Base-by-base conservation (phyloP, 2,888 invertebrate species). In the Rhogogaster chlorosoma region DNA sequence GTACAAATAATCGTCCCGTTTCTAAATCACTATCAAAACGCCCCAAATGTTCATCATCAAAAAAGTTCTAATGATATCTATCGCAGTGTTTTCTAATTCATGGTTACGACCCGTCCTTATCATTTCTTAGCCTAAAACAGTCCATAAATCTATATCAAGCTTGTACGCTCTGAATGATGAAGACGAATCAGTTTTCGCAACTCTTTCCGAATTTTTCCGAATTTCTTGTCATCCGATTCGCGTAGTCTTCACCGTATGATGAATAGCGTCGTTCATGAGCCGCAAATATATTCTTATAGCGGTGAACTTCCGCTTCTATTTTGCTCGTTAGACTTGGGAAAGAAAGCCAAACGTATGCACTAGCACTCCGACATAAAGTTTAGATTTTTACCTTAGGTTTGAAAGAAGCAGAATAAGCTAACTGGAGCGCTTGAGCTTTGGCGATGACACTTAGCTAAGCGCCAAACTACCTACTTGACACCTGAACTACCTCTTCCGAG, bases 391-490 rank as follows among this genome's bases (percentile, higher is more conserved):
- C 61, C 80, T 12, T 4, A 18, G 80, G 36, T 80, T 61, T 36
- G 32, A 80, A 80, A 61, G 57, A 61, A 80, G 61, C 61, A 36
- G 57, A 61, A 53, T n/a, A n/a, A 10, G 80, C 80, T 80, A 80
- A 80, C 80, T 80, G 80, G 61, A 61, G 38, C 80, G 80, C 80
- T 80, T 80, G 49, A 80, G 38, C 80, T 57, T 10, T 15, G 36
- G 57, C 36, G 80, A 80, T 61, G 80, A 80, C 80, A 80, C 80
- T 80, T 80, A 61, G 57, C 61, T 80, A 80, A 80, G 80, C 61
- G 61, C 61, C 80, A 80, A 80, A 80, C 80, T 80, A 80, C 80
- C 80, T 61, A 80, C 80, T 80, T 80, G 80, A 80, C 80, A 80
- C 80, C 80, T 80, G 57, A 80, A 80, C 80, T 61, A 80, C 61